Evolutionary conservation across 2,888 invertebrate genomes (phyloP).

Genomic region (Nephrotoma appendiculata): DNA sequence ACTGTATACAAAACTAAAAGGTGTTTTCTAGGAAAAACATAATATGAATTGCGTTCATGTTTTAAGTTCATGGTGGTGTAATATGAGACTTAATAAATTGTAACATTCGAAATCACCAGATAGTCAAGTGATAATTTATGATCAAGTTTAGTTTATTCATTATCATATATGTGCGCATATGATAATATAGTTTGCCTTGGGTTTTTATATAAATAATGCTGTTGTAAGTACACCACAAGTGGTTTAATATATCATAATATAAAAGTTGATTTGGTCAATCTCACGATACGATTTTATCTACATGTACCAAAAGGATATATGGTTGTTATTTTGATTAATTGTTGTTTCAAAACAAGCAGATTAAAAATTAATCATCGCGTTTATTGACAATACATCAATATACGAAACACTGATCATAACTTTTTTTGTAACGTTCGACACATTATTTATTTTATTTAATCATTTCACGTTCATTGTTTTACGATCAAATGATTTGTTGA

Average conservation of each 20-base stretch:
- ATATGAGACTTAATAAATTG: not conserved
- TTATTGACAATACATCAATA: not conserved
- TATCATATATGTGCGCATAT: not conserved
- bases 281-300: not conserved
- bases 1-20: not conserved
- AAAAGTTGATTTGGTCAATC: not conserved
- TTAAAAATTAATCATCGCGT: not conserved
- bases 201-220: not conserved
- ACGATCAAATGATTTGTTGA: slow-evolving; percentile 1
- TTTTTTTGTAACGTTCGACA: not conserved
- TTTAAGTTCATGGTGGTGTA: not conserved
- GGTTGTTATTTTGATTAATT: not conserved
- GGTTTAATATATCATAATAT: not conserved
- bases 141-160: not conserved
- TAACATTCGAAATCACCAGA: not conserved
- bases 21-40: not conserved
- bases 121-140: not conserved
- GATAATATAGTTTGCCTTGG: not conserved
- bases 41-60: not conserved
- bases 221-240: not conserved
- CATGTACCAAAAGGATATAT: not conserved
- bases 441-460: not conserved
- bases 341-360: not conserved
- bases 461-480: slow-evolving; percentile 1
- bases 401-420: not conserved